These are phyloP conservation scores for Nothura maculosa DNA, from an alignment of 2,797 vertebrate genomes.

Conservation along the genomic window DNA sequence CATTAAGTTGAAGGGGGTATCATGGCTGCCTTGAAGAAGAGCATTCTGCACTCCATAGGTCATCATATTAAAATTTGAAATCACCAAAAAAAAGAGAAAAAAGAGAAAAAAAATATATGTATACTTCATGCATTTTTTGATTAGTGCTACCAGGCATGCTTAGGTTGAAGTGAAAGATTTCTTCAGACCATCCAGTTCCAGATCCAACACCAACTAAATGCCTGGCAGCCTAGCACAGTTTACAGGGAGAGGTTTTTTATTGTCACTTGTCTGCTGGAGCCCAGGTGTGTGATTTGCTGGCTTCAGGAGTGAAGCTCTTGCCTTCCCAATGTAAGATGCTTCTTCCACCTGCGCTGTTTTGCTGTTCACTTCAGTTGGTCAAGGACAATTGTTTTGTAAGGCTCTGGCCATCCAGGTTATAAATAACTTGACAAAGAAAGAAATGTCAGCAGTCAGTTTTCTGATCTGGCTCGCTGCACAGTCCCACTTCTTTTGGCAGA, in stretches of 20 bases:
- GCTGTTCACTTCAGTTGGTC: neutral
- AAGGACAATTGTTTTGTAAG: neutral
- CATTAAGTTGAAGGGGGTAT: neutral
- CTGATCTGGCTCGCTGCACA: neutral
- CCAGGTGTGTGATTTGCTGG: neutral
- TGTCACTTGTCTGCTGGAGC: neutral
- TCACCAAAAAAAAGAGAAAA: no score
- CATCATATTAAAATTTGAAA: neutral
- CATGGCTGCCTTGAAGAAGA: neutral
- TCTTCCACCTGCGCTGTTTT: neutral
- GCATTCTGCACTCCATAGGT: neutral
- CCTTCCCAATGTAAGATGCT: neutral
- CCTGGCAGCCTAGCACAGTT: neutral
- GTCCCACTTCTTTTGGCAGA: neutral
- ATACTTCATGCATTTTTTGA: neutral
- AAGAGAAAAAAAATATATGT: neutral
- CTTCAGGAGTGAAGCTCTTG: neutral
- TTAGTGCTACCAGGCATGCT: neutral
- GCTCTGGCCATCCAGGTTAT: neutral
- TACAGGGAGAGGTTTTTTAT: neutral
- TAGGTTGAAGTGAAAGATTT: neutral
- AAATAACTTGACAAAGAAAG: constrained; percentile 3
- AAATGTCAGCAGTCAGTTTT: neutral
- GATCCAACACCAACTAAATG: neutral
- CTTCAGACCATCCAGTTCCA: fast-evolving